These are phyloP conservation scores for Chirona hameri DNA, from an alignment of 2,888 invertebrate genomes.

Conservation along the genomic window DNA sequence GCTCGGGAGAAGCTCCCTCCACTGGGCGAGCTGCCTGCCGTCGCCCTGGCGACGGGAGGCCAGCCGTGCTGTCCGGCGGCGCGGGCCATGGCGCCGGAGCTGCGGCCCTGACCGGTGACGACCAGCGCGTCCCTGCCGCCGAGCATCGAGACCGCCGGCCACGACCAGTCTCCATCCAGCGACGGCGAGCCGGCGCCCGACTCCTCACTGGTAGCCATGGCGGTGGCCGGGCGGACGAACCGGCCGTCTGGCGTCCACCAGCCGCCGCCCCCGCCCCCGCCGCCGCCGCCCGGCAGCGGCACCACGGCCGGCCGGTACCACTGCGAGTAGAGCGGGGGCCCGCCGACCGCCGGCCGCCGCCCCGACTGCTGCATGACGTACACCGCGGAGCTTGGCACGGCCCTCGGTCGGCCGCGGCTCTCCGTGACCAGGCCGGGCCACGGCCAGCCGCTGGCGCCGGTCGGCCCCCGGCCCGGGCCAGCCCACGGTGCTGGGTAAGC, in stretches of 20 bases:
- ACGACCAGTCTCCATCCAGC: neutral
- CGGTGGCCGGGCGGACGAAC: neutral
- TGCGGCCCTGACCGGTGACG: neutral
- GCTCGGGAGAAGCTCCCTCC: neutral
- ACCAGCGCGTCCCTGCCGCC: neutral
- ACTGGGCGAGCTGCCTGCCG: neutral
- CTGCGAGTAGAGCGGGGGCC: neutral
- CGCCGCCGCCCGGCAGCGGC: neutral
- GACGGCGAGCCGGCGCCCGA: too few species aligned
- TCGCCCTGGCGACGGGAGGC: constrained; percentile 3
- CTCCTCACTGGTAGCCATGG: constrained; percentile 4
- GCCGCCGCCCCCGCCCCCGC: neutral
- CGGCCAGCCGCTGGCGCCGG: neutral
- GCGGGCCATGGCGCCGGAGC: constrained; percentile 8
- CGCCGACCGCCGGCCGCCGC: neutral
- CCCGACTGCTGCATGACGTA: neutral
- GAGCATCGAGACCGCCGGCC: neutral
- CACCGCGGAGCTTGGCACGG: neutral
- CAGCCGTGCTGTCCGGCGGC: constrained; percentile 29
- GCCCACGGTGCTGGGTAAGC: neutral
- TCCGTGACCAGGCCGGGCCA: neutral
- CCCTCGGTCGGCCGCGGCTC: neutral
- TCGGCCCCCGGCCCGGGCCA: neutral
- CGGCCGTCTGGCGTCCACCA: too few species aligned
- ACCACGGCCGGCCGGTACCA: constrained; percentile 24